phyloP scores from a whole-genome alignment of 1,140 invertebrate genomes.

The Solenopsis fugax region DNA sequence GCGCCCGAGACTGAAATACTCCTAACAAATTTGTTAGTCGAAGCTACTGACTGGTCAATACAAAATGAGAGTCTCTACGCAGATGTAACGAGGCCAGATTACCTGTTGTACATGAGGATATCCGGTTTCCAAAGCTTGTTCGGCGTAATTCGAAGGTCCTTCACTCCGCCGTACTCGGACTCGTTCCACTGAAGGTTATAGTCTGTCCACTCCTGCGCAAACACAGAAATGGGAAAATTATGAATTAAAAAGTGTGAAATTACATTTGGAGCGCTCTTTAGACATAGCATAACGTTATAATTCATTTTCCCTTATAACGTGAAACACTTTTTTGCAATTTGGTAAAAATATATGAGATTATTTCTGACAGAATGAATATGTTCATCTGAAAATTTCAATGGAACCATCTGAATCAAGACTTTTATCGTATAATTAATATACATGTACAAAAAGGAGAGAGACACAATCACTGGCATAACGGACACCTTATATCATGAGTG shows the following conservation, averaged over 20 bases:
- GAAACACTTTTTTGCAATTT: not conserved
- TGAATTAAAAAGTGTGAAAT: not conserved
- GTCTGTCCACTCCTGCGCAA: constrained; percentile 97
- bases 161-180: constrained; percentile 96
- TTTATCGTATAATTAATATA: constrained; percentile 7
- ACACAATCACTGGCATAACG: not conserved
- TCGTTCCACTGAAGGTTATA: constrained; percentile 98
- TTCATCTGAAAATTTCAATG: not conserved
- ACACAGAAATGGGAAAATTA: constrained; percentile 70
- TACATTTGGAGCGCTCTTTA: not conserved
- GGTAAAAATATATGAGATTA: not conserved
- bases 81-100: constrained; percentile 83
- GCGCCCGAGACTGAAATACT: constrained; percentile 41
- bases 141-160: constrained; percentile 97
- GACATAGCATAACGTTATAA: not conserved
- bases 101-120: constrained; percentile 99
- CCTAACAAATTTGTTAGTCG: constrained; percentile 58
- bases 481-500: not conserved
- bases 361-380: not conserved
- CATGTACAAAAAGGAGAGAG: not conserved
- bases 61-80: constrained; percentile 57
- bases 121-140: constrained; percentile 99
- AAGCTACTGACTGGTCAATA: constrained; percentile 62
- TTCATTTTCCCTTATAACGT: not conserved
- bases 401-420: not conserved